These are phyloP conservation scores for Erethizon dorsatum DNA, from an alignment of 2,797 vertebrate genomes.

Conservation along the genomic window DNA sequence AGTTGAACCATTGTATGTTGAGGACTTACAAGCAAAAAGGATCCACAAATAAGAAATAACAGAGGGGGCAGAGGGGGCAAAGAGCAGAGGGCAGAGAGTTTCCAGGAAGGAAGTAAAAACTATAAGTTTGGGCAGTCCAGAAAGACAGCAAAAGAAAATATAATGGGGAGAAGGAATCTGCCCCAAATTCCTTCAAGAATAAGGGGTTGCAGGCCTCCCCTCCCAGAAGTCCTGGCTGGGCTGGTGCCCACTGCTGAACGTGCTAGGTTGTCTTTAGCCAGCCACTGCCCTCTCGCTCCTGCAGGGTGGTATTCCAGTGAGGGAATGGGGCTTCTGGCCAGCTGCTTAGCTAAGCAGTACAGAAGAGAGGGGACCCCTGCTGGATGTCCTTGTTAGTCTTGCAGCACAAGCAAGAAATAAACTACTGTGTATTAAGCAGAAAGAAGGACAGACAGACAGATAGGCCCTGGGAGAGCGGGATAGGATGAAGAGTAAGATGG, in stretches of 20 bases:
- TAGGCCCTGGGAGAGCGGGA: too few species aligned
- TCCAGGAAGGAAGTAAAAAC: background rate
- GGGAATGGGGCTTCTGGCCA: background rate
- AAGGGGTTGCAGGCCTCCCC: too few species aligned
- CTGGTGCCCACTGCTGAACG: background rate
- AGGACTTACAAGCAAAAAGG: background rate
- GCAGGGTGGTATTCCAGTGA: background rate
- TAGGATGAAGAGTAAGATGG: background rate
- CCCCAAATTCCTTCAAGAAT: background rate
- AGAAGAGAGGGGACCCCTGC: background rate
- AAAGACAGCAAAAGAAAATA: background rate
- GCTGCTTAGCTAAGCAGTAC: background rate
- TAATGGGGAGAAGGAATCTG: background rate
- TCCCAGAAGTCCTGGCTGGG: background rate
- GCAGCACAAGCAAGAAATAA: background rate
- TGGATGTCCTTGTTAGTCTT: background rate
- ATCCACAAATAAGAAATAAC: background rate
- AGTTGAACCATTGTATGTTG: background rate
- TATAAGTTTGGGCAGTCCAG: background rate
- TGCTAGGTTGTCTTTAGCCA: background rate
- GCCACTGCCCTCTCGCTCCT: background rate
- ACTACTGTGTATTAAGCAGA: background rate
- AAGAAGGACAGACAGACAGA: background rate
- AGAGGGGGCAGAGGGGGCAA: background rate
- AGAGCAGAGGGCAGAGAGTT: background rate